phyloP scores from a whole-genome alignment of 2,797 vertebrate genomes.

The Pampus argenteus region DNA sequence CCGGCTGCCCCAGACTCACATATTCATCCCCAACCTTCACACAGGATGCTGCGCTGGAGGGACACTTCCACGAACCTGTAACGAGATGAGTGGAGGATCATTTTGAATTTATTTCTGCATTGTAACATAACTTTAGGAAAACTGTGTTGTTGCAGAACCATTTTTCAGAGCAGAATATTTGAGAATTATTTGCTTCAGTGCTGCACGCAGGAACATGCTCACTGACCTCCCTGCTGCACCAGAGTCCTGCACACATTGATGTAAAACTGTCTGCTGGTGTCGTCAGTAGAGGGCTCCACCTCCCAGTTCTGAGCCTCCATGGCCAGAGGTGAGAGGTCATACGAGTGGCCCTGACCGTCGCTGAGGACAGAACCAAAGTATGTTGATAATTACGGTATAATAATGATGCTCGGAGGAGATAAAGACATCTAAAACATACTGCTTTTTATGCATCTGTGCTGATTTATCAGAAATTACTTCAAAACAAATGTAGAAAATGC shows the following conservation, averaged over 20 bases:
- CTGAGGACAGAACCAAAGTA: constrained; percentile 80
- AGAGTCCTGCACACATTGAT: constrained; percentile 96
- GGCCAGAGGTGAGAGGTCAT: constrained; percentile 92
- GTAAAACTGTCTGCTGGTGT: constrained; percentile 82
- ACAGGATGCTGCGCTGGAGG: constrained; percentile 88
- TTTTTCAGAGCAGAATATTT: no score
- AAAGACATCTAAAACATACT: background rate
- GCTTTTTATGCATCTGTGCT: no score
- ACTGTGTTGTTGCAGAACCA: no score
- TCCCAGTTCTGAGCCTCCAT: constrained; percentile 90
- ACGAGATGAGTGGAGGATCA: background rate
- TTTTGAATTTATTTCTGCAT: no score
- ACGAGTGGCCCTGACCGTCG: constrained; percentile 87
- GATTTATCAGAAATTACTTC: background rate
- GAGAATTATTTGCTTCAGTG: no score
- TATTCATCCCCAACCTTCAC: constrained; percentile 83
- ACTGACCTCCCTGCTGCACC: constrained; percentile 86
- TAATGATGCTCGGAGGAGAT: background rate
- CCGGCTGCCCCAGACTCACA: constrained; percentile 88
- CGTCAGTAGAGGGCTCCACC: constrained; percentile 72
- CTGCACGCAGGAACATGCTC: background rate
- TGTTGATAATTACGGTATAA: no score
- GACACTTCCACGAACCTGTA: constrained; percentile 86
- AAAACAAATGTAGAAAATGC: background rate
- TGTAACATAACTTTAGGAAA: no score